Percentiles rank a stretch among this genome's conserved stretches.
phyloP scores from a whole-genome alignment of 2,797 vertebrate genomes.

The Darevskia mixta region DNA sequence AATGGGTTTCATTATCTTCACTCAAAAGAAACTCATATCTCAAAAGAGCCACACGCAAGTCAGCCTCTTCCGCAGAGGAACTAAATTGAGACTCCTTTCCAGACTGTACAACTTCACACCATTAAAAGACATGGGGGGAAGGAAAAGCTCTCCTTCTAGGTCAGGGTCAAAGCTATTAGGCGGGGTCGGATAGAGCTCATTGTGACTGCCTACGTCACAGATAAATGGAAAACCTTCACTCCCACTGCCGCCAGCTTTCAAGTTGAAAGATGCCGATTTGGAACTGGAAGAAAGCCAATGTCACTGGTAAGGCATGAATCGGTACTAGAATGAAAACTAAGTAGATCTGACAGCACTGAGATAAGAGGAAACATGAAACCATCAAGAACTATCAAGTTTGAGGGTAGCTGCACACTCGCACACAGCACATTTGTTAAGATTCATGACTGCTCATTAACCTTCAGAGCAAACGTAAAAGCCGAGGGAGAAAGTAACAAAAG shows the following conservation, averaged over 20 bases:
- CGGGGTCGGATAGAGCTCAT: not conserved
- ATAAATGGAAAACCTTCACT: conserved; percentile 27
- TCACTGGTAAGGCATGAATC: not conserved
- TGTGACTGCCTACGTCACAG: not conserved
- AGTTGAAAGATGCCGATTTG: conserved; percentile 6
- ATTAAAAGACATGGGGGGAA: not conserved
- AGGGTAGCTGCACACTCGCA: not conserved
- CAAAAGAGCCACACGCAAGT: conserved; percentile 4
- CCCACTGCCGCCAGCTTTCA: conserved; percentile 18
- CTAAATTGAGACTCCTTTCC: not conserved
- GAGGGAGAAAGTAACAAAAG: conserved; percentile 14
- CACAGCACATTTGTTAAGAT: conserved; percentile 2
- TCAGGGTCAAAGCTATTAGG: conserved; percentile 27
- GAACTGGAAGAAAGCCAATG: conserved; percentile 18
- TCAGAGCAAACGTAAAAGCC: not conserved
- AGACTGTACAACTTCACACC: conserved; percentile 19
- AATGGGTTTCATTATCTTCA: conserved; percentile 48
- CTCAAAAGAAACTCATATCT: conserved; percentile 29
- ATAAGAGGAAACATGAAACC: conserved; percentile 22
- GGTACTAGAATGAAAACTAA: not conserved
- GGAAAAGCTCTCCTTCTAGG: conserved; percentile 28
- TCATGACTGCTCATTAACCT: conserved; percentile 32
- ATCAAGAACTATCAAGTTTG: not conserved
- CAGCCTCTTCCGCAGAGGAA: conserved; percentile 38
- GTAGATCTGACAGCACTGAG: conserved; percentile 12